Evolutionary conservation across 1,140 invertebrate species (phyloP).

Genomic region (Leptonema lineaticorne): DNA sequence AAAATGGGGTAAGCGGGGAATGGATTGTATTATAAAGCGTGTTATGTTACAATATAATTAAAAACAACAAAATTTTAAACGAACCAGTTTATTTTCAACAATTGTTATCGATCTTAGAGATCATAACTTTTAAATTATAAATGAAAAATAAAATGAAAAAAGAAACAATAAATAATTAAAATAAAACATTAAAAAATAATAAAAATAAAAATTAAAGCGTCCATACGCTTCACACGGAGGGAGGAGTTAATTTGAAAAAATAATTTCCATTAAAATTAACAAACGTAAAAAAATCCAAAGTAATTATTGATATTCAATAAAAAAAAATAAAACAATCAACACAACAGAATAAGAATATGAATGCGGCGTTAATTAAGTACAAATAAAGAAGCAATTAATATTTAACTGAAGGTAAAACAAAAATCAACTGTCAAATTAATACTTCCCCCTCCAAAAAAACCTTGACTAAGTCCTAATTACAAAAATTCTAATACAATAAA

Average conservation of each 20-base stretch:
- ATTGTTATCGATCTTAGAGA: constrained; percentile 14
- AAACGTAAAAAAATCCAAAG: constrained; percentile 1
- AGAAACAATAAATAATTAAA: constrained; percentile 34
- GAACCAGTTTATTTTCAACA: constrained; percentile 36
- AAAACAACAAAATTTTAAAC: constrained; percentile 28
- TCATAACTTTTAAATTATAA: constrained; percentile 14
- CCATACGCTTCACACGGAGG: neutral
- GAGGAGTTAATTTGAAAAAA: constrained; percentile 2
- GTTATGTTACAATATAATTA: neutral
- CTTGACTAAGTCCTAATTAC: constrained; percentile 7
- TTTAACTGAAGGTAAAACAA: neutral
- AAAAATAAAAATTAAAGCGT: neutral
- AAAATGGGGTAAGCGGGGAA: too few relatives aligned
- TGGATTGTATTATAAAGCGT: too few relatives aligned
- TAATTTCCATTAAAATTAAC: neutral
- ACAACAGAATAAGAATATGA: neutral
- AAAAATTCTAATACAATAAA: constrained; percentile 11
- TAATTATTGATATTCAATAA: neutral
- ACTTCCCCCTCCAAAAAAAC: constrained; percentile 11
- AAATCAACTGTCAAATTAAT: neutral
- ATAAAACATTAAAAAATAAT: constrained; percentile 16
- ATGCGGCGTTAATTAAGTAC: neutral
- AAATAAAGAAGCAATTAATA: neutral
- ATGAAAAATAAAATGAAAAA: constrained; percentile 29
- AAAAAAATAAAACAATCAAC: neutral